Evolutionary conservation across 2,113 vertebrate species (phyloP), one percentile per base, ranked within the genome.

Genomic region (Hipposideros armiger): DNA sequence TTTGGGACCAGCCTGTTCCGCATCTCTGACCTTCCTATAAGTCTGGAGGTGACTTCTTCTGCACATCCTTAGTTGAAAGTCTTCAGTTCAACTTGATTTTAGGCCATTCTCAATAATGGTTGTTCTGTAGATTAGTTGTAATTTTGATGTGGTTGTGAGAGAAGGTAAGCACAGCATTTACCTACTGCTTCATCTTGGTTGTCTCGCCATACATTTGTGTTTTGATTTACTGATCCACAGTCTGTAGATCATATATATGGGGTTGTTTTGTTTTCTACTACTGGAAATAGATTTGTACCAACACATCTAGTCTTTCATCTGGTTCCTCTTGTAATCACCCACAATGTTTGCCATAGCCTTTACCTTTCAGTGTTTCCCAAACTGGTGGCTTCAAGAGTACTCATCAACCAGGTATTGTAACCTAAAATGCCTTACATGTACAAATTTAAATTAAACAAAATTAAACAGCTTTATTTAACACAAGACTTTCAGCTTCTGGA

Each of bases 261-360:
- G 45, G 19, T n/a, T 42, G 19, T 11, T 95, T 64, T 69, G 7
- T 67, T 91, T 87, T 32, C 9, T 83, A 8, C 8, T 9, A 17
- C 19, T 81, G 40, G 16, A 93, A 80, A 28, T 58, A 56, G 11
- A 45, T 67, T 42, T 56, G 42, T 28, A 20, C 40, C 11, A n/a
- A 42, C 26, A n/a, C 17, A 50, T 11, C 22, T 84, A 36, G 11
- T 36, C 14, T 28, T 78, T 60, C n/a, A 42, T 67, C 58, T 36
- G 67, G 36, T 11, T 69, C 6, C 22, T 73, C 16, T 56, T 28
- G 15, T 3, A 32, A 5, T 62, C 28, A 54, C 54, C 50, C 30
- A 32, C 0, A 0, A 70, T 58, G 7, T 20, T 42, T 52, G 47
- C 4, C 5, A 3, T 17, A 50, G 50, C 1, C 16, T 74, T 54